Evolutionary conservation across 2,797 vertebrate species (phyloP), one percentile per base, ranked within the genome.

Genomic region (Harpagifer antarcticus): DNA sequence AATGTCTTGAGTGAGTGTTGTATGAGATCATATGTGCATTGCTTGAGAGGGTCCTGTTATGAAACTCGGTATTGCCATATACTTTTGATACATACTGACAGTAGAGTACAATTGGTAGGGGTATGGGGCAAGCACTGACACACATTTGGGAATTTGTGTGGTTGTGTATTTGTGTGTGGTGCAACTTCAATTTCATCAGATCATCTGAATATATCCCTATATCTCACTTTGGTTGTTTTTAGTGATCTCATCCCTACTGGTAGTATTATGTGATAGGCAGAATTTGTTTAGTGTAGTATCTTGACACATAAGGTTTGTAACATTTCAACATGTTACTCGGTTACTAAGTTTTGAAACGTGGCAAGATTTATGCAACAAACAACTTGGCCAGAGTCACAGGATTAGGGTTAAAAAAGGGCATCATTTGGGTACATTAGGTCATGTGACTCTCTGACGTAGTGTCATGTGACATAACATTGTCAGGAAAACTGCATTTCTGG

Each of bases 61-160:
- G 45, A 80, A 52, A 81, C 60, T 57, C 62, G 60, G 63, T 76
- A 56, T 79, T 85, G 83, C 63, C 70, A 48, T 78, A 81, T 49
- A 2, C 54, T 54, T 52, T 20, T 49, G 42, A 55, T 40, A 42
- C 37, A 57, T 68, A 49, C 47, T 73, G 55, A 63, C 63, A 74
- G 55, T 31, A 48, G 27, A 52, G 47, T 33, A 68, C 49, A 75
- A 13, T 31, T 23, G 3, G 3, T 10, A 19, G 42, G 20, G 15
- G 3, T 40, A 31, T 57, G 56, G 67, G 48, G 12, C 45, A 74
- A 74, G 27, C 74, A 63, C 17, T 31, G 62, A 57, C 5, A 43
- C 48, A 52, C 56, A 23, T 72, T 72, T 59, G 4, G 60, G 42
- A 75, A 78, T 58, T 44, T 44, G 43, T 49, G 17, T 37, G 43